Conservation (phyloP, 2,797 vertebrate species). For the Cheirogaleus major region DNA sequence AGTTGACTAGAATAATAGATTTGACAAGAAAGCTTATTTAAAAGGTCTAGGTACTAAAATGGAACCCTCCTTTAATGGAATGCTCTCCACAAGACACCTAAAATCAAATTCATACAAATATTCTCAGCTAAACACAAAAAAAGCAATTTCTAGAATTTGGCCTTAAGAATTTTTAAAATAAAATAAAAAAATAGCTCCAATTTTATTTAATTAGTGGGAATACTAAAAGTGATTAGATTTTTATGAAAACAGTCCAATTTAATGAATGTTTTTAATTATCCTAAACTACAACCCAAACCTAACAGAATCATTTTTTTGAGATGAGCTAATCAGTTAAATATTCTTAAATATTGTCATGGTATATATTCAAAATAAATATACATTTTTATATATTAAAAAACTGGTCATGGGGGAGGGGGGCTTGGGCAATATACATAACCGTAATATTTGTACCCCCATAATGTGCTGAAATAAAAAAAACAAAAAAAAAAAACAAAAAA, state of each 20-base stretch:
- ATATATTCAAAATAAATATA: neutral
- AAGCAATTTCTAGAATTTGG: constrained; percentile 1
- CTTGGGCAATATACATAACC: no score
- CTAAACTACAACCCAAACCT: constrained; percentile 6
- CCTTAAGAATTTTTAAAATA: neutral
- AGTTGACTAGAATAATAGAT: neutral
- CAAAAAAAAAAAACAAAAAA: neutral
- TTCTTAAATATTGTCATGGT: neutral
- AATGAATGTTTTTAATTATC: constrained; percentile 31
- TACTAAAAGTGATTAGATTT: neutral
- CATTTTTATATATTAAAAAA: neutral
- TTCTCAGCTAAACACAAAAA: neutral
- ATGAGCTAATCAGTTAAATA: neutral
- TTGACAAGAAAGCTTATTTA: neutral
- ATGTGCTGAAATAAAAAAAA: no score
- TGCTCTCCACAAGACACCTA: neutral
- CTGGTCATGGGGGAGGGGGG: neutral
- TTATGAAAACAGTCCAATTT: constrained; percentile 17
- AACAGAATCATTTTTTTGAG: neutral
- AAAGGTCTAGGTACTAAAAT: neutral
- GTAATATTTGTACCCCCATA: no score
- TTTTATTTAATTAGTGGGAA: neutral
- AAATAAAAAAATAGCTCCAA: neutral
- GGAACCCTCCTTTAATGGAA: neutral
- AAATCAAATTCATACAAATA: neutral